Evolutionary conservation across 2,797 vertebrate species (phyloP).

Genomic region (Tamandua tetradactyla): DNA sequence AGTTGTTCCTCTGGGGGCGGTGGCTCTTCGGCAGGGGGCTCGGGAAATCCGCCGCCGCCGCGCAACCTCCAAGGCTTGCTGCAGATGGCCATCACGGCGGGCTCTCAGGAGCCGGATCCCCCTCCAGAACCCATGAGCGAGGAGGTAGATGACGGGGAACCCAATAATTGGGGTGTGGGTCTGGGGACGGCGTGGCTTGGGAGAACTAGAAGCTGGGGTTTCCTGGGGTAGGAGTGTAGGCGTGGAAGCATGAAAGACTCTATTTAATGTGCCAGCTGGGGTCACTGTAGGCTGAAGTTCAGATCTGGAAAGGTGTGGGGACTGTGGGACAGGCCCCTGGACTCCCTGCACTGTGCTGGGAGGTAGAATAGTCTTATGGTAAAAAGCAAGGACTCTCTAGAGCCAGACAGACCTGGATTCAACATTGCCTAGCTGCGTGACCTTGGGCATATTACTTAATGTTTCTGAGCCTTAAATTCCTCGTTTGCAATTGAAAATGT

Average conservation of each 20-base stretch:
- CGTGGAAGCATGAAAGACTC: background rate
- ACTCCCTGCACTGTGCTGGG: background rate
- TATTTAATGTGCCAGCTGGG: background rate
- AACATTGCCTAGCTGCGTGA: background rate
- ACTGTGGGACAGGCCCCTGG: background rate
- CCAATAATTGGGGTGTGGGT: background rate
- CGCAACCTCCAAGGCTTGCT: conserved; percentile 88
- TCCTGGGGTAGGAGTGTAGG: background rate
- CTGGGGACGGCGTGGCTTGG: background rate
- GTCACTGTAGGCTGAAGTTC: background rate
- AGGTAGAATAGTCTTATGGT: background rate
- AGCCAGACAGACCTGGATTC: background rate
- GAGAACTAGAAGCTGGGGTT: background rate
- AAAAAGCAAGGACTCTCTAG: background rate
- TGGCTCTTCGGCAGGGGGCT: conserved; percentile 61
- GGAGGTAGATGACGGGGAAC: conserved; percentile 85
- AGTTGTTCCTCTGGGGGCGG: conserved; percentile 61
- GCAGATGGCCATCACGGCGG: conserved; percentile 91
- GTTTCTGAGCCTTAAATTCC: background rate
- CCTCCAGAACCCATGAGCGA: conserved; percentile 89
- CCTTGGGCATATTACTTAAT: background rate
- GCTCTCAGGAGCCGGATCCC: conserved; percentile 84
- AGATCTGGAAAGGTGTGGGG: background rate
- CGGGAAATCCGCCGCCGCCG: conserved; percentile 82
- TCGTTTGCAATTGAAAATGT: background rate